Evolutionary conservation across 2,888 invertebrate species (phyloP), one percentile per base, ranked within the genome.

Genomic region (Lochmaea capreae): DNA sequence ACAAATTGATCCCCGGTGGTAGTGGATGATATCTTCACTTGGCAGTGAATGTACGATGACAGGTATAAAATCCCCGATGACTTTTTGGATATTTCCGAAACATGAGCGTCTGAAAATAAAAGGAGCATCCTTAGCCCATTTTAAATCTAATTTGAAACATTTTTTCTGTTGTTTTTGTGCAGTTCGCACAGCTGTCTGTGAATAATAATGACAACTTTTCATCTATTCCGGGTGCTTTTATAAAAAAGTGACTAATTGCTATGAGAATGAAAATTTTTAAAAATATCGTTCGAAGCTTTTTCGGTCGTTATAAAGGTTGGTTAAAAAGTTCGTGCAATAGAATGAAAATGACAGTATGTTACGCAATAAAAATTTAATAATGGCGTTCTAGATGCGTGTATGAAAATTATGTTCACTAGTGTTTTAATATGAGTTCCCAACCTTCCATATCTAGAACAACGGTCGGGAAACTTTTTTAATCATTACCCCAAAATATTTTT

Each of bases 61-160:
- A 79, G 78, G 74, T 74, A 78, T 77, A 79, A 80, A 80, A 79
- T 80, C 80, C 80, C 80, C 65, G 71, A 76, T 78, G 78, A 78
- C 72, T 75, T 68, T 33, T 71, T 63, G 66, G 75, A 66, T 78
- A 76, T 78, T 76, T 76, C 76, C 76, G 62, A 63, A 63, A 63
- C 62, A 43, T 43, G 43, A 63, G 43, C 26, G 42, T 54, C 54
- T 54, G 54, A 54, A 18, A 54, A 54, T 18, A 10, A 54, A 54
- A 16, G 10, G 1, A 49, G 33, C 14, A 0, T 49, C n/a, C 6
- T 49, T n/a, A 54, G 52, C 52, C 16, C 52, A 52, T 16, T 52
- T 52, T 52, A 16, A 52, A 52, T 52, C 6, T 52, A n/a, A 52
- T 52, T 52, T 52, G 14, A 12, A 33, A 33, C 33, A 33, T 33